phyloP scores from a whole-genome alignment of 2,797 vertebrate species.

The Chloroceryle inda region DNA sequence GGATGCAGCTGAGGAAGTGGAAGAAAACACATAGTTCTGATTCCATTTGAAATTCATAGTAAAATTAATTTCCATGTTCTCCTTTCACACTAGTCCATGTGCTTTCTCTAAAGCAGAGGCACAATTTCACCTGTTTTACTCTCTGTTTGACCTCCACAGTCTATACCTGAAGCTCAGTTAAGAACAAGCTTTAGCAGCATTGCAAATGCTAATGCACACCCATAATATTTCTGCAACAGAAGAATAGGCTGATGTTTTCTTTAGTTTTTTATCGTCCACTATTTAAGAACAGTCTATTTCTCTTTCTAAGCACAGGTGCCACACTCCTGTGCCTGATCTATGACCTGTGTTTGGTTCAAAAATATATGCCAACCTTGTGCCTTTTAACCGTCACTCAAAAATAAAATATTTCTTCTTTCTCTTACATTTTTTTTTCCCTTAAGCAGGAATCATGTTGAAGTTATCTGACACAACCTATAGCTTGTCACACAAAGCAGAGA shows the following conservation, averaged over 20 bases:
- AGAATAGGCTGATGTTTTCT: neutral
- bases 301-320: neutral
- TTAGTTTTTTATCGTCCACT: neutral
- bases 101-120: neutral
- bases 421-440: neutral
- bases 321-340: neutral
- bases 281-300: neutral
- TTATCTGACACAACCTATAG: slow-evolving; percentile 59
- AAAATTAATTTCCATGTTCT: slow-evolving; percentile 9
- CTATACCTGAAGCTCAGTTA: neutral
- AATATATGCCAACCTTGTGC: neutral
- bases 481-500: slow-evolving; percentile 38
- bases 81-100: neutral
- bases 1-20: neutral
- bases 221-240: neutral
- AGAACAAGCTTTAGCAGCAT: neutral
- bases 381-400: slow-evolving; percentile 51
- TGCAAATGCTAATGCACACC: neutral
- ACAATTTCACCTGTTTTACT: neutral
- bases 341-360: neutral
- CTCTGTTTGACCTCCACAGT: neutral
- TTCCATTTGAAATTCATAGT: neutral
- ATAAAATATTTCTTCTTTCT: slow-evolving; percentile 2
- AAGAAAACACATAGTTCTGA: neutral
- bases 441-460: slow-evolving; percentile 44